Base-by-base conservation (phyloP, 2,113 vertebrate species). In the Equus quagga region DNA sequence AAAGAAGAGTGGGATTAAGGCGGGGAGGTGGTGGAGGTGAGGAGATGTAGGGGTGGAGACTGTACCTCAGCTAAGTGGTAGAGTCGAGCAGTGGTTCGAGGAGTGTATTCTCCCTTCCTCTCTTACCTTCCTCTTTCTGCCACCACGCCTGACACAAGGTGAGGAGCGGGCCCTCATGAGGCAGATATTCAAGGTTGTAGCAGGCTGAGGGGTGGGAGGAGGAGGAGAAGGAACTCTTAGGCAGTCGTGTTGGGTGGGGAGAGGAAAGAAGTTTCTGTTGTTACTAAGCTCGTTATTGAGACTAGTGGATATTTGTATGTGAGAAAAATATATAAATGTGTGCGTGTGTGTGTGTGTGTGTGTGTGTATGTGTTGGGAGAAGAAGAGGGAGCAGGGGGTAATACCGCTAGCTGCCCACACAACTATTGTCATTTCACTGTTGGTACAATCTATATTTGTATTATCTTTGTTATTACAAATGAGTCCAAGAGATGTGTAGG, bases 381-480 rank as follows among this genome's bases (percentile, higher is more conserved):
- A 67, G 21, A 81, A 56, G 18, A 84, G 49, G 24, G 21, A 83
- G 49, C 18, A 64, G 24, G n/a, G 44, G 15, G 28, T 64, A 28
- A 75, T 88, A 46, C 70, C 28, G 73, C 41, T 58, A 54, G 44
- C 21, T 51, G 26, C 8, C 31, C 64, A 84, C 31, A 91, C 24
- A 28, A 15, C 31, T 73, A 1, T 54, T 90, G 67, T 23, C 56
- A 62, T 84, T 93, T 87, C 36, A 72, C 17, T 93, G 21, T 62
- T 76, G 72, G 36, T 76, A 31, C 24, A 86, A 46, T 89, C 58
- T 88, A 0, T 80, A 41, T 92, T 92, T 94, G 13, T 54, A 5
- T 69, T 62, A 62, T 67, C 62, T 96, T 90, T 86, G 72, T 84
- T 86, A n/a, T 82, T 80, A 73, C 46, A 78, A 92, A 54, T 89